Evolutionary conservation across 2,113 vertebrate genomes (phyloP), one percentile per base, ranked within the genome.

Genomic region (Mesoclemmys tuberculata): DNA sequence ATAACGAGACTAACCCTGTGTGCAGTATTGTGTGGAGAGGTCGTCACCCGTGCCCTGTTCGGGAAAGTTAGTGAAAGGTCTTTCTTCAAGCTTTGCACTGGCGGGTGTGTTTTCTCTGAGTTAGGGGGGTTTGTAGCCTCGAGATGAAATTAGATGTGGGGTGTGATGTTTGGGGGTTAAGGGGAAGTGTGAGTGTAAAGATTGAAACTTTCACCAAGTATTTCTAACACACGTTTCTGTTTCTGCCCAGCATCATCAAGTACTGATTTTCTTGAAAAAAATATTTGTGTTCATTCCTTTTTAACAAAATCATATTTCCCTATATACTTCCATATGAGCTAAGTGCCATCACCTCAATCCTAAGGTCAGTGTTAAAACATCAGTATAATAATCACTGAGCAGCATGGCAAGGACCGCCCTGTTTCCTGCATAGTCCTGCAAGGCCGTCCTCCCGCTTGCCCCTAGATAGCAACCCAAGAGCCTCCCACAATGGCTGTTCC

Each of bases 401-500:
- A 64, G 61, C 31, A 64, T n/a, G 31, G n/a, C 16, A 9, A n/a
- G 61, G 31, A 18, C 61, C 61, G n/a, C 6, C 19, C 31, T 35
- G 13, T 18, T 31, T 12, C 61, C n/a, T 19, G 14, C 13, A 31
- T 61, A 12, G 58, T 29, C 10, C 5, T 14, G 29, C 29, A 61
- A 61, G 14, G 31, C 61, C n/a, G 16, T 64, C 61, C 16, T 64
- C 31, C 13, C 7, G 18, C 31, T n/a, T 64, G 61, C 31, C 61
- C 61, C 16, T 64, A 31, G 61, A 19, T 64, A 64, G 16, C 31
- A 64, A 64, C 31, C n/a, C 61, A 64, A 64, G 7, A 6, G 12
- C 61, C 31, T 64, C 61, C 16, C 16, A 64, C 61, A n/a, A 4
- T 8, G 29, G 81, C 10, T 56, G 5, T 0, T 0, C 18, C 1